Evolutionary conservation across 2,888 invertebrate species (phyloP), one percentile per base, ranked within the genome.

Genomic region (Drosophila antonietae): DNA sequence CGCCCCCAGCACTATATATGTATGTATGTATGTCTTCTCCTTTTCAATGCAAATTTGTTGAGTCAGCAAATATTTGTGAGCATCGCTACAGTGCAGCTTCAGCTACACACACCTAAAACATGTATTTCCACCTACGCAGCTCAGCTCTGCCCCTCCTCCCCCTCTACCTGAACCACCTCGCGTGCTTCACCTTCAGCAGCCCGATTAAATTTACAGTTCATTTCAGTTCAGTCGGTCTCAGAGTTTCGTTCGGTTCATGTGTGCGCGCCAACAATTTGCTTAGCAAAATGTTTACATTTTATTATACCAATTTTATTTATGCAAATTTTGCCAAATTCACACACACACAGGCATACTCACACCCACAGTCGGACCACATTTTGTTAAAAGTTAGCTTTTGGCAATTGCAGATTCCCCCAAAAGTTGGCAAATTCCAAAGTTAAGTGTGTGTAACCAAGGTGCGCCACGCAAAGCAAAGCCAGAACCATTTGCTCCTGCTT

Each of bases 281-380:
- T 75, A 74, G 83, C 81, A 86, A 83, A 88, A 83, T 83, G 86
- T 83, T 83, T 83, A 85, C 82, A 88, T 83, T 83, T 83, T 83
- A 86, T 88, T 83, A 83, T 88, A 74, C 81, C 89, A 83, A 83
- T 83, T 83, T 83, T 88, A 83, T 88, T 85, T 88, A 86, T 83
- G 87, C 87, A 88, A 88, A 88, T 83, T 88, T 66, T 46, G 55
- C 70, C 80, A 85, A 75, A 78, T 74, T 68, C 60, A 65, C 62
- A 62, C 53, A 68, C 63, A 28, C 47, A 57, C 41, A 20, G 2
- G 20, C 20, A 20, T 43, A 46, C 20, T 31, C 33, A 51, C 33
- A 33, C 33, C 33, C 33, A 51, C 74, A 57, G 31, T 28, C 44
- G 65, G 58, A 80, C 81, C 81, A 56, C 81, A 87, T 70, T 75